Evolutionary conservation across 2,888 invertebrate genomes (phyloP), one percentile per base, ranked within the genome.

Genomic region (Limnephilus auricula): DNA sequence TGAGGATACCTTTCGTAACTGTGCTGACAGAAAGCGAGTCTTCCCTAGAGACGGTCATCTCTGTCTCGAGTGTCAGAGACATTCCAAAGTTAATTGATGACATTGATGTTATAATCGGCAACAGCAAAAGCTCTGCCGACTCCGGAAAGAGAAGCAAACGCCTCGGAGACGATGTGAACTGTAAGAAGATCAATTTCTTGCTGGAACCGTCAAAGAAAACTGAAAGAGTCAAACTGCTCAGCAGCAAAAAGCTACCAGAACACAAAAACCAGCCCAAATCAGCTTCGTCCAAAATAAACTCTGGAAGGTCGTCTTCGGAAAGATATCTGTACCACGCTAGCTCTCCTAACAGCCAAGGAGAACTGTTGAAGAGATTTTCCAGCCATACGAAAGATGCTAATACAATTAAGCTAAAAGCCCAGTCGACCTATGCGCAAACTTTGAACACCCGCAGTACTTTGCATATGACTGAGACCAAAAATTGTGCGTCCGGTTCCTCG

Each of bases 1-100:
- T 92, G 12, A 82, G 91, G 37, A 90, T 92, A n/a, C 91, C 91
- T 5, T 40, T 79, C n/a, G 91, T 90, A 30, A 32, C 84, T 18
- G 31, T 79, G 79, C 78, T 15, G 31, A 78, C 65, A 15, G 90
- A 86, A 40, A 83, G 87, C 30, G 87, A 92, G 31, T 78, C 82
- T 25, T 89, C 90, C n/a, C 30, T 87, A 31, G 90, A 90, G 32
- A 89, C 45, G 25, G 82, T 89, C 30, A 34, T 34, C 37, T 86
- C 86, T 45, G n/a, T 18, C 30, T 78, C 87, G 10, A 78, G 79
- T 40, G 78, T 15, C 78, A 32, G 25, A 30, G 87, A 86, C 1
- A 45, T 86, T 31, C 40, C 85, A 15, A 15, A 13, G 37, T 65
- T n/a, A 9, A 30, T 86, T n/a, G 87, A 78, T 25, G 78, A 88